A percentile compares a stretch with the other conserved stretches of the same genome.
Evolutionary conservation across 2,797 vertebrate genomes (phyloP).

Genomic region (Synanceia verrucosa): DNA sequence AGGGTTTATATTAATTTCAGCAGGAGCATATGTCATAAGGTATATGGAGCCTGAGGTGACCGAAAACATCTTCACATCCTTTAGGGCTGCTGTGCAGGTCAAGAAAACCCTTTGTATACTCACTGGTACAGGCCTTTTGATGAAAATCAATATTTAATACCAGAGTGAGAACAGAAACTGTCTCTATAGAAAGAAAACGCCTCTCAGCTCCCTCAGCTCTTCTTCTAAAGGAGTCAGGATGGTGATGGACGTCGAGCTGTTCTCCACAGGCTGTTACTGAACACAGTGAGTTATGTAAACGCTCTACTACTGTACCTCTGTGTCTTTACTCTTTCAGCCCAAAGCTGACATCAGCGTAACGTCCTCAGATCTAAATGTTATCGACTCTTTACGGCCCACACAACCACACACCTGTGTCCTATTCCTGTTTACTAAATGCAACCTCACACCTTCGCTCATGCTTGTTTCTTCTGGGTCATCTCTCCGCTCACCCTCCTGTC

Average conservation of each 20-base stretch:
- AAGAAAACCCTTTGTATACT: too few relatives aligned
- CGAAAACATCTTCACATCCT: too few relatives aligned
- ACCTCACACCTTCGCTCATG: slow-evolving; percentile 47
- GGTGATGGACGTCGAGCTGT: not conserved
- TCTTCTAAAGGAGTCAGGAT: slow-evolving; percentile 3
- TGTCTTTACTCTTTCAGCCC: slow-evolving; percentile 8
- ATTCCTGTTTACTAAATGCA: slow-evolving; percentile 27
- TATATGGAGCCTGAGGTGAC: too few relatives aligned
- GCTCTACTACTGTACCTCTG: slow-evolving; percentile 16
- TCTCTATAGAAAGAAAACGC: not conserved
- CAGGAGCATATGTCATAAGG: too few relatives aligned
- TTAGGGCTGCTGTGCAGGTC: too few relatives aligned
- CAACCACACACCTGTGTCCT: slow-evolving; percentile 9
- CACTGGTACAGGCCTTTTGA: not conserved
- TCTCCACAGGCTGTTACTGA: slow-evolving; percentile 32
- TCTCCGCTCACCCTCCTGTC: slow-evolving; percentile 25
- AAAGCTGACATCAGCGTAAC: slow-evolving; percentile 6
- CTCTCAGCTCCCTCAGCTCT: not conserved
- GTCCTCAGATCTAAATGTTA: not conserved
- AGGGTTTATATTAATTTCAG: too few relatives aligned
- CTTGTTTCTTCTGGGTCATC: slow-evolving; percentile 52
- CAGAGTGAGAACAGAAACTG: not conserved
- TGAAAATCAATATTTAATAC: not conserved
- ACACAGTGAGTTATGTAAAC: slow-evolving; percentile 57
- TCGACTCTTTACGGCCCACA: not conserved